Evolutionary conservation across 2,888 invertebrate species (phyloP).

Genomic region (Serrognathus titanus): DNA sequence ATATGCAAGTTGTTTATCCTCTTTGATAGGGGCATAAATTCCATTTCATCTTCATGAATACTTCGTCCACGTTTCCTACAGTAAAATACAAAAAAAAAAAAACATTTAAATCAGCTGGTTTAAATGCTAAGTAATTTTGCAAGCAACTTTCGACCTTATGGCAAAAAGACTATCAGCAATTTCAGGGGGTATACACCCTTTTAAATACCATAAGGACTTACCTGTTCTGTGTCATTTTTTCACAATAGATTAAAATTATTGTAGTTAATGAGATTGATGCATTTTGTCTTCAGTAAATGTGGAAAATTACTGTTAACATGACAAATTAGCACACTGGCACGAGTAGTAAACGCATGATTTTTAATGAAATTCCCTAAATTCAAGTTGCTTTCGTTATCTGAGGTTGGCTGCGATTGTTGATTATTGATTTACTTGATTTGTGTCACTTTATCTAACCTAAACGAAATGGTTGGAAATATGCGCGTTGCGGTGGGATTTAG

Average conservation of each 20-base stretch:
- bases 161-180: too few species aligned
- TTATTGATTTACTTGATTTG: background rate
- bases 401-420: constrained; percentile 1
- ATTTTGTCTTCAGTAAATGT: too few species aligned
- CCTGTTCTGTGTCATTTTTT: constrained; percentile 34
- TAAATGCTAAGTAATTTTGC: background rate
- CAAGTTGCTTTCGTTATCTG: background rate
- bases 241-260: background rate
- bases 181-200: too few species aligned
- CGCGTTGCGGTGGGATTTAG: background rate
- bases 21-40: constrained; percentile 85
- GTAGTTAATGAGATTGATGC: background rate
- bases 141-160: constrained; percentile 9
- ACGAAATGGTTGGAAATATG: background rate
- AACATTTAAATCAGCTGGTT: constrained; percentile 13
- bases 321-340: background rate
- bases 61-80: constrained; percentile 74
- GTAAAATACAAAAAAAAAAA: constrained; percentile 28
- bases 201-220: constrained; percentile 7
- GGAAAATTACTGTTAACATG: background rate
- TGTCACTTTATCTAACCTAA: constrained; percentile 9
- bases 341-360: background rate
- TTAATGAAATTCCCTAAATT: constrained; percentile 6
- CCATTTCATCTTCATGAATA: constrained; percentile 65
- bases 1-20: constrained; percentile 87